phyloP scores from a whole-genome alignment of 2,113 vertebrate species.

The Otolemur garnettii region DNA sequence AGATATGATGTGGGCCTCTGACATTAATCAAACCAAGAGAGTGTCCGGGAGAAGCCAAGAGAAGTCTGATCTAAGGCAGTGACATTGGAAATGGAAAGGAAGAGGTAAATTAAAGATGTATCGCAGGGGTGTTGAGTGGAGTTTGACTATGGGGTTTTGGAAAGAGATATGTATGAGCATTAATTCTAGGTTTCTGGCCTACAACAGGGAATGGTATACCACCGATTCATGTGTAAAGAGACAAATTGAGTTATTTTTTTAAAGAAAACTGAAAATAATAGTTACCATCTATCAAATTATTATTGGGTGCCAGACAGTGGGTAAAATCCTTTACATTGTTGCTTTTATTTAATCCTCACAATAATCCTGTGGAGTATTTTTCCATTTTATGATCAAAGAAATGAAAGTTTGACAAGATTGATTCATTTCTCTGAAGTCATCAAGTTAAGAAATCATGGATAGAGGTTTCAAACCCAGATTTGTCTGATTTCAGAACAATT shows the following conservation, averaged over 20 bases:
- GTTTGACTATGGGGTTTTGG: background rate
- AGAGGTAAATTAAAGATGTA: background rate
- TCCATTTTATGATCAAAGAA: background rate
- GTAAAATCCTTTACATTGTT: background rate
- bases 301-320: background rate
- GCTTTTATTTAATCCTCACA: background rate
- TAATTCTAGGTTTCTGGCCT: background rate
- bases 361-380: background rate
- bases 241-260: background rate
- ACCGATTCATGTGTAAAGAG: background rate
- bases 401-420: background rate
- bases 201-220: background rate
- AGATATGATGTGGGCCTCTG: background rate
- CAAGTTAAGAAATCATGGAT: background rate
- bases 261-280: background rate
- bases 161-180: background rate
- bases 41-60: too few species aligned
- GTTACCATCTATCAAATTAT: background rate
- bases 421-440: background rate
- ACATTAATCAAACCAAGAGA: background rate
- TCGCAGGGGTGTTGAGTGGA: rapidly evolving
- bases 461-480: background rate
- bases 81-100: background rate
- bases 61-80: background rate
- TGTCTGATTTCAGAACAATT: background rate